Evolutionary conservation across 2,113 vertebrate species (phyloP), one percentile per base, ranked within the genome.

Genomic region (Gnathonemus longibarbis): DNA sequence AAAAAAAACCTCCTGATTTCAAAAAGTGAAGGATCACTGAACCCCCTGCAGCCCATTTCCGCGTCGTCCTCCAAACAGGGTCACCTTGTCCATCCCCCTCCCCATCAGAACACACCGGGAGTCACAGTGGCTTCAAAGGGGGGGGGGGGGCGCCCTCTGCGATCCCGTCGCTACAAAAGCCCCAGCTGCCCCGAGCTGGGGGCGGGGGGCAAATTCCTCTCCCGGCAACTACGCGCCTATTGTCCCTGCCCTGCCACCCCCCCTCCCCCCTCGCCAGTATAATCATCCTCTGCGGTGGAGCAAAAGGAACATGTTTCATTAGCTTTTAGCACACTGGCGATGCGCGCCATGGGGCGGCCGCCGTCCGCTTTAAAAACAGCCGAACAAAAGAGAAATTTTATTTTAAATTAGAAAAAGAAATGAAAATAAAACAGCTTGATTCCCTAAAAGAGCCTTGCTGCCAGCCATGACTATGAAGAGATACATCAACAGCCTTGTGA

Each of bases 271-370:
- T 10, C n/a, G 0, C 35, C 7, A 15, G 17, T 17, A 56, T 42
- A 42, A 62, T 88, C 35, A 62, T 19, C 35, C 15, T 88, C 87
- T 5, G 10, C 4, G 8, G 39, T 58, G 42, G 42, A 24, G 49
- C 31, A 6, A 56, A 87, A 21, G 46, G 39, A 62, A 62, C 87
- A 42, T 35, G 45, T 45, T 62, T 31, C 21, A 31, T 88, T 66
- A 62, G 35, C 87, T 66, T 27, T 70, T n/a, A 42, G 39, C 56
- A 13, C 58, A 24, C 21, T 53, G 31, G 13, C 19, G 42, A 58
- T 5, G n/a, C 1, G 24, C 0, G 19, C 24, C 6, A 0, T 0
- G 7, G 39, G 56, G 2, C 13, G 5, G 70, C 4, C 1, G 4
- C 39, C 10, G 17, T 24, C n/a, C 42, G 9, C n/a, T 46, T 46